Base-by-base conservation (phyloP, 2,113 vertebrate species). In the Sciurus niger region DNA sequence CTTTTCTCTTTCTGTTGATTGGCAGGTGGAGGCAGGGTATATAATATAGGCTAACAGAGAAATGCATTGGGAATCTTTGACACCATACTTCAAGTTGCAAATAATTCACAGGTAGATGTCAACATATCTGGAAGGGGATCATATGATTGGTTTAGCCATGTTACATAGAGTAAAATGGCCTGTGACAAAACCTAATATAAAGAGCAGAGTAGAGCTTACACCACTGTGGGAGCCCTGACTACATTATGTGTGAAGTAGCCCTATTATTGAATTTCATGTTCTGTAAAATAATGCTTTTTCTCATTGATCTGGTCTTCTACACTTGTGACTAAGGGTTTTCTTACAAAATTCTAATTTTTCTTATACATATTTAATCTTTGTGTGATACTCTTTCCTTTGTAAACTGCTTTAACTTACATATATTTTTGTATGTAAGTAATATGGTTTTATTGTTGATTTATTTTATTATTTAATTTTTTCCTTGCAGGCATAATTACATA, bases 331-430 rank as follows among this genome's bases (percentile, higher is more conserved):
- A 90, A 46, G 70, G n/a, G 0, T 1, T 72, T 93, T 70, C 30
- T 92, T 80, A 90, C 43, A 89, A 74, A 60, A 76, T 51, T 95
- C 51, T 58, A 74, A 28, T 24, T 30, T 83, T 68, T 74, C 34
- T 63, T 32, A 63, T 67, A 34, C 37, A 14, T 63, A 65, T 51
- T 37, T n/a, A 17, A 78, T 73, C 51, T 91, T 84, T 9, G 55
- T 78, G 8, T 83, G 4, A 40, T 65, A 30, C 77, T 86, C 86
- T 53, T 30, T 48, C 9, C 12, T 90, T 43, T 93, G 78, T 72
- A 73, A 78, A 10, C 0, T 28, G 2, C 13, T 76, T 58, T 48
- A 92, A 89, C 2, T 60, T 77, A 74, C 22, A 74, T 2, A 24
- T 82, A 43, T 84, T 92, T 10, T 40, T 94, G 63, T 37, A 37